Percentiles rank a stretch among this genome's conserved stretches.
Conservation (phyloP, 30 jellyfish, hydroid and myxozoan species). For the Morbakka virulenta region DNA sequence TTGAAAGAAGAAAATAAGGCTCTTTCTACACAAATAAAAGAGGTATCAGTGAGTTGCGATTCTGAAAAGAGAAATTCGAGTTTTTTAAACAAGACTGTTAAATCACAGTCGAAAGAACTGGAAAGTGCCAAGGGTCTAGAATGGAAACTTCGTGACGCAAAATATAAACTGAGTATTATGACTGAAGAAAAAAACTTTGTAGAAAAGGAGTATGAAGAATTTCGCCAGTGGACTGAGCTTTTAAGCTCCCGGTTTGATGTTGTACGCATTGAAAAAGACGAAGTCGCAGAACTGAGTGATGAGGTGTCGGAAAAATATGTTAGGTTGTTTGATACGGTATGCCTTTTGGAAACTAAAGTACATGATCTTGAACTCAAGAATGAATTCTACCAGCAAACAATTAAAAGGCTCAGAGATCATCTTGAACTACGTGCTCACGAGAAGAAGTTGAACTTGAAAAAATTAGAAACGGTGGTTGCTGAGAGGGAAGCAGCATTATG, state of each 20-base stretch:
- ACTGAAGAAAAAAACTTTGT: background rate
- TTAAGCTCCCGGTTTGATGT: background rate
- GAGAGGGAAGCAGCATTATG: background rate
- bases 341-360: background rate
- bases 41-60: background rate
- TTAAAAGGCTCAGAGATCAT: background rate
- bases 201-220: background rate
- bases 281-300: background rate
- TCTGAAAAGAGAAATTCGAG: background rate
- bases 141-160: background rate
- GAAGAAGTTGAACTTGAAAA: background rate
- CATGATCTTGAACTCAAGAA: background rate
- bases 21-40: background rate
- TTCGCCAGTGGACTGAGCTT: background rate
- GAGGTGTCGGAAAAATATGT: background rate
- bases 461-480: background rate
- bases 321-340: background rate
- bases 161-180: background rate
- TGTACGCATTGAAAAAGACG: background rate
- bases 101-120: background rate
- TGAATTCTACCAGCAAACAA: background rate
- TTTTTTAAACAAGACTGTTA: background rate
- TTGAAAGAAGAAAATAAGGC: background rate
- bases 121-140: background rate
- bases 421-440: background rate